phyloP scores from a whole-genome alignment of 2,113 vertebrate species.

The Chaetura pelagica region DNA sequence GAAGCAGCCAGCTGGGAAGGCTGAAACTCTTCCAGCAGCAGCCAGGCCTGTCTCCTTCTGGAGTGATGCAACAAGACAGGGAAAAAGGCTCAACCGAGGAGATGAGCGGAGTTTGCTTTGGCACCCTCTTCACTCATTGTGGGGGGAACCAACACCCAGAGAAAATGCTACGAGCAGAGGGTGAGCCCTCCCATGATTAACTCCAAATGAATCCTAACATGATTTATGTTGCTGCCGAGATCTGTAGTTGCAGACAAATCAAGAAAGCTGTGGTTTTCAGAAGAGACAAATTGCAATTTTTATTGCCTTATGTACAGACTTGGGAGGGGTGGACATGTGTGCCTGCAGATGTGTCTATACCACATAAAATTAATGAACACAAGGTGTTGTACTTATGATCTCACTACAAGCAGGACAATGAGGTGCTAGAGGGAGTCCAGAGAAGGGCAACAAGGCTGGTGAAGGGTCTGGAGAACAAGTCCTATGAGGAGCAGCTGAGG shows the following conservation, averaged over 20 bases:
- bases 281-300: neutral
- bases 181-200: neutral
- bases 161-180: neutral
- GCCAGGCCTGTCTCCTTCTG: neutral
- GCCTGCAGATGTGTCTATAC: rapidly evolving
- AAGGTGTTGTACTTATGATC: rapidly evolving
- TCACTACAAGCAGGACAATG: neutral
- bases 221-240: neutral
- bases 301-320: too few species aligned
- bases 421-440: too few species aligned
- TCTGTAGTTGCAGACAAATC: neutral
- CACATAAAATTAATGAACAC: neutral
- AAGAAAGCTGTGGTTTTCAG: neutral
- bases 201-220: neutral
- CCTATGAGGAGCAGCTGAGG: too few species aligned
- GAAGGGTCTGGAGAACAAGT: too few species aligned
- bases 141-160: neutral
- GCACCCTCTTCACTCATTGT: neutral
- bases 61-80: neutral
- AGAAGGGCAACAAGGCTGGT: too few species aligned
- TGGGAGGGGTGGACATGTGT: rapidly evolving
- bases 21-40: neutral
- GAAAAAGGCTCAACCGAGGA: neutral
- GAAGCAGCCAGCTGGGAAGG: neutral
- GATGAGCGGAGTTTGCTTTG: neutral